Conservation (phyloP, 2,797 vertebrate genomes). For the Moxostoma hubbsi region DNA sequence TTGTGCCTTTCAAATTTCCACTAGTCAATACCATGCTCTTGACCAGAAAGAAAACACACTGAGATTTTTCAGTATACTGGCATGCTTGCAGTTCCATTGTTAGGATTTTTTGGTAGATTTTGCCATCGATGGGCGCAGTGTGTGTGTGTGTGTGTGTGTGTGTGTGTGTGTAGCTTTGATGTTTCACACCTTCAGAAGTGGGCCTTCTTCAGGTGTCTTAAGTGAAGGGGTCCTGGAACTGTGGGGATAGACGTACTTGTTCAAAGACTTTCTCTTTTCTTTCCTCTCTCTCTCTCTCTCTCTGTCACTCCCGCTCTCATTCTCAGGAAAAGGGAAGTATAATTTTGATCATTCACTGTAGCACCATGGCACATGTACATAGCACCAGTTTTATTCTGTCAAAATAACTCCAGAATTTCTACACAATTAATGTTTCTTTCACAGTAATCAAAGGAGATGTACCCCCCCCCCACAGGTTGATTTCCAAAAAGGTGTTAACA, state of each 20-base stretch:
- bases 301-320: constrained; percentile 13
- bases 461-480: too few species aligned
- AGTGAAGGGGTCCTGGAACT: constrained; percentile 49
- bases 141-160: constrained; percentile 18
- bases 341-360: constrained; percentile 32
- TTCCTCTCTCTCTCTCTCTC: constrained; percentile 9
- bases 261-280: constrained; percentile 27
- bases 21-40: background rate
- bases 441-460: constrained; percentile 1
- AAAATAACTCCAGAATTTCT: background rate
- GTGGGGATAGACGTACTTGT: constrained; percentile 23
- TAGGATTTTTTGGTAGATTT: constrained; percentile 27
- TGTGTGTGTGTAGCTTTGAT: constrained; percentile 53
- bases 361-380: background rate
- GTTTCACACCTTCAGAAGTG: constrained; percentile 56
- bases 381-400: constrained; percentile 5
- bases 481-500: too few species aligned
- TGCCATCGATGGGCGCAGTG: background rate
- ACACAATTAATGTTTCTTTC: background rate
- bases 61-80: constrained; percentile 17
- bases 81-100: background rate
- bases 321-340: constrained; percentile 1
- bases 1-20: constrained; percentile 15
- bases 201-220: constrained; percentile 55
- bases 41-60: background rate